A percentile compares a stretch with the other conserved stretches of the same genome.
phyloP scores from a whole-genome alignment of 2,113 vertebrate genomes.

The Eretmochelys imbricata region DNA sequence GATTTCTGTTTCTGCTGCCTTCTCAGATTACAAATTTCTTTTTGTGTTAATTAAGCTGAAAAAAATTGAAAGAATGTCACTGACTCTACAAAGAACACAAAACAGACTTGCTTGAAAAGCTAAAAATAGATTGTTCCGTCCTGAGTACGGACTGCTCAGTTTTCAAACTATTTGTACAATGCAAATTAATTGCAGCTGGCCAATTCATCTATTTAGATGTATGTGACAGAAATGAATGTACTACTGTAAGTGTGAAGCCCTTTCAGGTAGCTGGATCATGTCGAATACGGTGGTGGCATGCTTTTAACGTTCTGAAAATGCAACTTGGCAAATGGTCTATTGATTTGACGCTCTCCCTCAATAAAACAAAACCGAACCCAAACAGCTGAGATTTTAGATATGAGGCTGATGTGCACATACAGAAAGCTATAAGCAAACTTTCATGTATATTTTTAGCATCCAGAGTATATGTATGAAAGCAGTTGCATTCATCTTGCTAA shows the following conservation, averaged over 20 bases:
- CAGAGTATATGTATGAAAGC: neutral
- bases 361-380: neutral
- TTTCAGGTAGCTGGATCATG: neutral
- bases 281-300: neutral
- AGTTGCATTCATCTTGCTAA: neutral
- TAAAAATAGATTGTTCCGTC: constrained; percentile 78
- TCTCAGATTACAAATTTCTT: constrained; percentile 79
- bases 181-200: constrained; percentile 74
- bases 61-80: constrained; percentile 79
- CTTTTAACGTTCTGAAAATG: neutral
- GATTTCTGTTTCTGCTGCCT: constrained; percentile 67
- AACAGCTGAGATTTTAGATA: neutral
- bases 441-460: neutral
- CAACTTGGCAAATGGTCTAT: neutral
- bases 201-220: constrained; percentile 64
- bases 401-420: neutral
- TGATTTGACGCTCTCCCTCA: neutral
- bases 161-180: constrained; percentile 65
- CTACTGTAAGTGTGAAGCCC: constrained; percentile 1
- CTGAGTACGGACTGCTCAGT: constrained; percentile 71
- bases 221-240: constrained; percentile 58
- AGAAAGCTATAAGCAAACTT: neutral
- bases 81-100: constrained; percentile 81
- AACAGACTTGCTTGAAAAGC: constrained; percentile 73
- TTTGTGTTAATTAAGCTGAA: constrained; percentile 80